Evolutionary conservation across 2,113 vertebrate species (phyloP).

Genomic region (Rhea americana): DNA sequence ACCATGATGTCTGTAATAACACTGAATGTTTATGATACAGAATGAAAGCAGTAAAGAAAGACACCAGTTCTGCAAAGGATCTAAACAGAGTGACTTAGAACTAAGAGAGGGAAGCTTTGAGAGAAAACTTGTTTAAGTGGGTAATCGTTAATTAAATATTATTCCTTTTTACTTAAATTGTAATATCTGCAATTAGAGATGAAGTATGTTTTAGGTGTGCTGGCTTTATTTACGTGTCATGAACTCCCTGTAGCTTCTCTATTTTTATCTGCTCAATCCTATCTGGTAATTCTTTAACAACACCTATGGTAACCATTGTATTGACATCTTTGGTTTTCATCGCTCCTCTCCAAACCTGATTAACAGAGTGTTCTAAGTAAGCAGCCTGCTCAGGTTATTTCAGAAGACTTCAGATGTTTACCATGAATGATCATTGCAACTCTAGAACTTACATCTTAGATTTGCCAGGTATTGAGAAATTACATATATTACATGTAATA

Average conservation of each 20-base stretch:
- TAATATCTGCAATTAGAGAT: constrained; percentile 18
- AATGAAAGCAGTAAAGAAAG: constrained; percentile 46
- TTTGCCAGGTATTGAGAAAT: neutral
- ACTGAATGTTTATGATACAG: constrained; percentile 45
- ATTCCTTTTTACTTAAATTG: constrained; percentile 33
- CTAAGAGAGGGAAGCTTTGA: neutral
- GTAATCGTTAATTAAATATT: constrained; percentile 52
- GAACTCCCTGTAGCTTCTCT: neutral
- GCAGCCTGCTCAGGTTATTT: neutral
- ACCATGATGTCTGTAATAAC: constrained; percentile 28
- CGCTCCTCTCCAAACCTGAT: neutral
- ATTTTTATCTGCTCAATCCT: neutral
- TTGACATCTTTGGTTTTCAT: neutral
- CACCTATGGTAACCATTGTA: neutral
- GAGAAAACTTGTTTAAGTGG: constrained; percentile 43
- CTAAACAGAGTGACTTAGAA: constrained; percentile 27
- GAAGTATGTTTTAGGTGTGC: neutral
- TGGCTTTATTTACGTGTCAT: constrained; percentile 16
- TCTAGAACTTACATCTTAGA: neutral
- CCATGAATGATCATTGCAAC: neutral
- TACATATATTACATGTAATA: no score
- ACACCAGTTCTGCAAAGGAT: constrained; percentile 40
- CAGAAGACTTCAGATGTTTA: neutral
- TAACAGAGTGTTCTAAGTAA: neutral
- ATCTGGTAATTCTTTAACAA: constrained; percentile 9